Percentiles rank a stretch among this genome's conserved stretches.
Conservation (phyloP, 92 coral and sea anemone genomes). For the Diadumene lineata region DNA sequence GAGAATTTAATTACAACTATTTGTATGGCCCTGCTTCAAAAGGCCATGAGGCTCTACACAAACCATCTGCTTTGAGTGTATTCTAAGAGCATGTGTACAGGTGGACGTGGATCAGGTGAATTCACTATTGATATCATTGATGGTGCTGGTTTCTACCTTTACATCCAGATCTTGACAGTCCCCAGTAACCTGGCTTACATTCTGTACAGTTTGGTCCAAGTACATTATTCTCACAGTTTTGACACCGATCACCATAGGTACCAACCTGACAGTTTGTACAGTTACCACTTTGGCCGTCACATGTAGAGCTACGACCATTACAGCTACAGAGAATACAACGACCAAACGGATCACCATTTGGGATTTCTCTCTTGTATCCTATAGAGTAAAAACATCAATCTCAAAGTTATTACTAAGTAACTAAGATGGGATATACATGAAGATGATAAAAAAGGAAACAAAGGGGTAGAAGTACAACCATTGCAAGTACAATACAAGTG, state of each 20-base stretch:
- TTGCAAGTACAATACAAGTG: too few relatives aligned
- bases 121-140: too few relatives aligned
- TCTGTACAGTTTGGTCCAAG: slow-evolving; percentile 74
- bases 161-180: slow-evolving; percentile 74
- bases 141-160: too few relatives aligned
- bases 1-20: too few relatives aligned
- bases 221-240: slow-evolving; percentile 75
- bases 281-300: slow-evolving; percentile 75
- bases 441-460: neutral
- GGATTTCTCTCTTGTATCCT: slow-evolving; percentile 86
- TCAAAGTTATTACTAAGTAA: neutral
- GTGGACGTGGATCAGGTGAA: too few relatives aligned
- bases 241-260: slow-evolving; percentile 79
- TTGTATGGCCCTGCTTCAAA: too few relatives aligned
- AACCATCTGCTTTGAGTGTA: too few relatives aligned
- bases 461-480: too few relatives aligned
- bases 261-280: slow-evolving; percentile 85
- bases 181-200: slow-evolving; percentile 83
- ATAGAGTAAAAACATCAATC: neutral
- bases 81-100: too few relatives aligned
- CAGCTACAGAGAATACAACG: slow-evolving; percentile 83
- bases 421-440: neutral
- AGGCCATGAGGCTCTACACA: too few relatives aligned
- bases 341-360: slow-evolving; percentile 59
- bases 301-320: slow-evolving; percentile 70